These are phyloP conservation scores for Clivina fossor DNA, from an alignment of 2,888 invertebrate species.

Conservation along the genomic window DNA sequence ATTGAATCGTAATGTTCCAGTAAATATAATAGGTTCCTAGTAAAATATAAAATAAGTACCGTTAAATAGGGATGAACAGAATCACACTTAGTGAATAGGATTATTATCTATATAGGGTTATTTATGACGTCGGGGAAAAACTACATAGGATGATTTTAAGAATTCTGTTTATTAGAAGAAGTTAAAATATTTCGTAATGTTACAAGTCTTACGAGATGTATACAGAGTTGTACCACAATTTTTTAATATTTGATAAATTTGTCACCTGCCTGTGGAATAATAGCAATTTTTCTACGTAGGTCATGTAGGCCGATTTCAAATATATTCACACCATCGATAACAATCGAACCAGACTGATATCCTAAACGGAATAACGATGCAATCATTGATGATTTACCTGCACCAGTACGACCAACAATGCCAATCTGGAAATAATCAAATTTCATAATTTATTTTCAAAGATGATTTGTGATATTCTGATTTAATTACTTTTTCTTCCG, in stretches of 20 bases:
- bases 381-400: slow-evolving; percentile 59
- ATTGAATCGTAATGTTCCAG: slow-evolving; percentile 65
- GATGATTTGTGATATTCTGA: too few relatives aligned
- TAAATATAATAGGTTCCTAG: slow-evolving; percentile 66
- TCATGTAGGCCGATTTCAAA: slow-evolving; percentile 57
- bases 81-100: too few relatives aligned
- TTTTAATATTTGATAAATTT: too few relatives aligned
- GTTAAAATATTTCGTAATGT: too few relatives aligned
- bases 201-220: too few relatives aligned
- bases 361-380: slow-evolving; percentile 61
- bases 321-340: slow-evolving; percentile 58
- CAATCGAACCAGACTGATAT: slow-evolving; percentile 56
- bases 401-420: slow-evolving; percentile 65
- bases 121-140: too few relatives aligned
- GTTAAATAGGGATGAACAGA: neutral
- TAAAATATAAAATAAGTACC: neutral
- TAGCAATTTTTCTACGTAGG: slow-evolving; percentile 60
- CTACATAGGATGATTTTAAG: too few relatives aligned
- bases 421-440: slow-evolving; percentile 54
- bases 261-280: slow-evolving; percentile 67
- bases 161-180: too few relatives aligned
- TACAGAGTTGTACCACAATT: slow-evolving; percentile 1
- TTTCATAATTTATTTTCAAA: neutral
- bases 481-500: slow-evolving; percentile 59
- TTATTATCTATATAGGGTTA: too few relatives aligned